Percentiles rank a stretch among this genome's conserved stretches.
Evolutionary conservation across 2,797 vertebrate genomes (phyloP).

Genomic region (Lagocephalus sceleratus): DNA sequence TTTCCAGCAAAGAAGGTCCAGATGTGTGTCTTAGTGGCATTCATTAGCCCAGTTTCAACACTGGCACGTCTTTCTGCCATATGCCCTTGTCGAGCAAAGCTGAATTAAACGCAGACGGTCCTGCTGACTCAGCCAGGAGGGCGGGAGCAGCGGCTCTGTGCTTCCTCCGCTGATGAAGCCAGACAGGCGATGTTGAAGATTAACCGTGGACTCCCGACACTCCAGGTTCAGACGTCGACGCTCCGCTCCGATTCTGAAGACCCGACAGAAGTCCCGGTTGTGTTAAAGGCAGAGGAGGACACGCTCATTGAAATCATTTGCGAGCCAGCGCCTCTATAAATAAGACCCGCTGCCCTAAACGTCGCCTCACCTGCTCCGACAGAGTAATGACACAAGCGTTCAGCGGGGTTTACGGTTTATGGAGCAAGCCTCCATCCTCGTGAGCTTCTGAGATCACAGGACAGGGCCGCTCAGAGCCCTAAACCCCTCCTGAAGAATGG

Average conservation of each 20-base stretch:
- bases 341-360: constrained; percentile 42
- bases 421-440: too few species aligned
- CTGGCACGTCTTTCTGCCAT: constrained; percentile 25
- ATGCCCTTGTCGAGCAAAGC: constrained; percentile 31
- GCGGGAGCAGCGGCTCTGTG: constrained; percentile 13
- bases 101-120: constrained; percentile 26
- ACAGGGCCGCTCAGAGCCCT: too few species aligned
- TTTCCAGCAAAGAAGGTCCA: constrained; percentile 19
- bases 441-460: too few species aligned
- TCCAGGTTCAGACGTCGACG: not conserved
- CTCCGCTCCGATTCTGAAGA: constrained; percentile 6
- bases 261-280: constrained; percentile 5
- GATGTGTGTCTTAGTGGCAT: constrained; percentile 12
- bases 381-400: constrained; percentile 7
- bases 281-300: constrained; percentile 8
- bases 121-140: constrained; percentile 23
- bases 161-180: constrained; percentile 16
- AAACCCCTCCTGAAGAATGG: too few species aligned
- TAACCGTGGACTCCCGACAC: constrained; percentile 13
- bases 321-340: constrained; percentile 39
- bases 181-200: constrained; percentile 19
- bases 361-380: constrained; percentile 24
- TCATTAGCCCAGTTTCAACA: constrained; percentile 32
- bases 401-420: not conserved
- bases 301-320: constrained; percentile 26